Evolutionary conservation across 2,888 invertebrate species (phyloP), one percentile per base, ranked within the genome.

Genomic region (Eupithecia inturbata): DNA sequence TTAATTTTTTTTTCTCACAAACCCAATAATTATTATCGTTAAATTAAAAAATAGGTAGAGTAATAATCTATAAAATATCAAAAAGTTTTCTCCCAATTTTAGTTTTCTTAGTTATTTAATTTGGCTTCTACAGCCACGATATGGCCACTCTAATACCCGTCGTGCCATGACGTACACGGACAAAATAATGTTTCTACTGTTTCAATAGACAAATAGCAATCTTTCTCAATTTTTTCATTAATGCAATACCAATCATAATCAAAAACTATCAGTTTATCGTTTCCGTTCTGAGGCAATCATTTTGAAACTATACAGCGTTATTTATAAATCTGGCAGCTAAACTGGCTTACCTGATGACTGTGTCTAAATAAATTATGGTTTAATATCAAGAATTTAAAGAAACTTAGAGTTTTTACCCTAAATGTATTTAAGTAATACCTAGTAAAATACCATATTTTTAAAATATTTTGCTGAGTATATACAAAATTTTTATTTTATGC

Each of bases 231-330:
- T 71, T 60, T 72, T 41, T 68, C 68, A 68, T 72, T 69, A 73
- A 69, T 60, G 69, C 45, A 69, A 69, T 70, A 57, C 57, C 69
- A 70, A 73, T 68, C 68, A 68, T 26, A 22, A 73, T 70, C 69
- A 69, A 71, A 70, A 69, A 60, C 72, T 67, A 74, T 71, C 70
- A 16, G 63, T 69, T 67, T 72, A 67, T 72, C 49, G 70, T 72
- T 72, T 75, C 75, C 75, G 70, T 70, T 70, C 64, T 60, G 28
- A 41, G 60, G 64, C 72, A 71, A 75, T 68, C 72, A 74, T 74
- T 74, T 72, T 74, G 74, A 68, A 70, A 74, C 73, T 49, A n/a
- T n/a, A 49, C 68, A 3, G 45, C n/a, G 63, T 63, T 67, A 49
- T 62, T 71, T 67, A 28, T 66, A 53, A 71, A 72, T 16, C 33